phyloP scores from a whole-genome alignment of 2,888 invertebrate genomes.

The Chesias legatella region DNA sequence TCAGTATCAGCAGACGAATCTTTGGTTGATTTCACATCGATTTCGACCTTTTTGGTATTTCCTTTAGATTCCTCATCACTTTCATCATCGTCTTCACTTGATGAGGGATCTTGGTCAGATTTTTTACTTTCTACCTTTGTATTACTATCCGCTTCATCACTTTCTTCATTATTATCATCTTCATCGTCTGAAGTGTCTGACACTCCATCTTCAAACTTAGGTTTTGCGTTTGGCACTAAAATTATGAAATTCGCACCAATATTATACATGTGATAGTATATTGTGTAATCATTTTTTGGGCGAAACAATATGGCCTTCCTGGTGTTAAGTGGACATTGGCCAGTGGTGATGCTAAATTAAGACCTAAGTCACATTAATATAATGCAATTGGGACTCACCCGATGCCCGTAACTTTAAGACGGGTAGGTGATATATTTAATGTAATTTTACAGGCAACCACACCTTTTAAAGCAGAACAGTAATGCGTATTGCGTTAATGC shows the following conservation, averaged over 20 bases:
- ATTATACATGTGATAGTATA: no score
- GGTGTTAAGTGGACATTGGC: no score
- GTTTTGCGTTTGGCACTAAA: constrained; percentile 59
- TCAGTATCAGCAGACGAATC: constrained; percentile 12
- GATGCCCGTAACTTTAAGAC: no score
- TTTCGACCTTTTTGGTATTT: constrained; percentile 10
- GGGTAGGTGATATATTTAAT: no score
- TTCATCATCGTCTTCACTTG: constrained; percentile 13
- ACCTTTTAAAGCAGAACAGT: no score
- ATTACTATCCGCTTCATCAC: constrained; percentile 19
- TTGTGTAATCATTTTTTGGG: no score
- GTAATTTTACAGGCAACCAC: no score
- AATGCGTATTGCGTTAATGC: no score
- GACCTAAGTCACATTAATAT: no score
- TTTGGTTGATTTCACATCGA: not conserved
- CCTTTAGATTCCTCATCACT: constrained; percentile 18
- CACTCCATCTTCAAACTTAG: constrained; percentile 62
- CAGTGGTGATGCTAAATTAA: no score
- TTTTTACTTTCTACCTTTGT: constrained; percentile 21
- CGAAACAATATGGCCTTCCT: no score
- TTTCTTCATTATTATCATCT: constrained; percentile 28
- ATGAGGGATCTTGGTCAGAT: constrained; percentile 10
- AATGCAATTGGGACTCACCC: no score
- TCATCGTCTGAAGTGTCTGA: constrained; percentile 63
- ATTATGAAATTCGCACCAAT: not conserved